Evolutionary conservation across 1,140 invertebrate genomes (phyloP), one percentile per base, ranked within the genome.

Genomic region (Sesamia nonagrioides): DNA sequence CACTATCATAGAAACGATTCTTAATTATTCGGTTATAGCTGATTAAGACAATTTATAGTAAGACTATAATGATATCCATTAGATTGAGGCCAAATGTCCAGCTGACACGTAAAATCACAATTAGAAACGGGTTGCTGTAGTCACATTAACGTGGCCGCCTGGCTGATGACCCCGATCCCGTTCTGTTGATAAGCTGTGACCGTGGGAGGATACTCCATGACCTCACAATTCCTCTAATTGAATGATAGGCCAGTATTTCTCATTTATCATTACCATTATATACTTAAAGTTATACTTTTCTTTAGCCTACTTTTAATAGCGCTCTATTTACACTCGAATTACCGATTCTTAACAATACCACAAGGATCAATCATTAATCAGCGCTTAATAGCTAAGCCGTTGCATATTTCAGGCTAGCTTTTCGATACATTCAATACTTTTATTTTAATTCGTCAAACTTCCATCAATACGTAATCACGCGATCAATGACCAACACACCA

Each of bases 131-230:
- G 60, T 77, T 61, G 73, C 27, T 35, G 60, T 77, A 17, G 75
- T 77, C 21, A 75, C 73, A 61, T 61, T 61, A 74, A 42, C 40
- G 54, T 60, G 76, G 79, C 56, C 63, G 82, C 71, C 61, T 79
- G 81, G 80, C 66, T 83, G 80, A 58, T 50, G 78, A 82, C 86
- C 80, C 84, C 84, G 86, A 82, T 87, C 87, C 85, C 88, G 84
- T 89, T 92, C 80, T 74, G 66, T 84, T 84, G 87, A 90, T 89
- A 90, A 90, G 83, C 78, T 72, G 37, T 78, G 78, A 77, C 79
- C 84, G 87, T 91, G 88, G 88, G 89, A 91, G 87, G 85, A 90
- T 80, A 77, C 86, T 89, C 86, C 87, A 78, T 91, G 89, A 93
- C 89, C 89, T 91, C 89, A 86, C 86, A 82, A 84, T 86, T 85